phyloP scores from a whole-genome alignment of 2,888 invertebrate genomes.

The Gastracanthus pulcherrimus region DNA sequence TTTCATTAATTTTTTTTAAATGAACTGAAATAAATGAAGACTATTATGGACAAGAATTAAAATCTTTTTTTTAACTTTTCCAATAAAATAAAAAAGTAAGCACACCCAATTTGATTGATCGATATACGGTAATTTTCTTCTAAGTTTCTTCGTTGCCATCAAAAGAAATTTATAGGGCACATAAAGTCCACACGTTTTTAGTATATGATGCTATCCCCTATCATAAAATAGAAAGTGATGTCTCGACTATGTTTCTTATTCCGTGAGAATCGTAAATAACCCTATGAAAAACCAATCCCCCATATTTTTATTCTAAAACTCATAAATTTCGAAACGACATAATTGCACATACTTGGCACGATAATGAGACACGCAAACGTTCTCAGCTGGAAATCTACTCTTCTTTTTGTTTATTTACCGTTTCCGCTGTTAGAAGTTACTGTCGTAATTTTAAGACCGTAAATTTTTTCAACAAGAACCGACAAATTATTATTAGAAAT shows the following conservation, averaged over 20 bases:
- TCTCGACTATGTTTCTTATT: not conserved
- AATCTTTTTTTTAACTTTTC: too few species aligned
- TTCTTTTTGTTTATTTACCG: not conserved
- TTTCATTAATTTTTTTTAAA: too few species aligned
- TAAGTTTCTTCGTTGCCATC: not conserved
- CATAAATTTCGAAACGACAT: not conserved
- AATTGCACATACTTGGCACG: not conserved
- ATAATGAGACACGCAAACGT: not conserved
- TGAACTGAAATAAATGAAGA: too few species aligned
- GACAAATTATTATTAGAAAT: not conserved
- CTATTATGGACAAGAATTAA: too few species aligned
- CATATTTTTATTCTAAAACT: not conserved
- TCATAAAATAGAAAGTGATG: not conserved
- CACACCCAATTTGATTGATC: constrained; percentile 28
- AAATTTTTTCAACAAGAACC: not conserved
- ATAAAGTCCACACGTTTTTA: not conserved
- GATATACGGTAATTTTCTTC: constrained; percentile 18
- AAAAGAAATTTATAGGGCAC: not conserved
- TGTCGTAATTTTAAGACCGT: not conserved
- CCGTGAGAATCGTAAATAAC: not conserved
- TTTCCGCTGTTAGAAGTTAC: not conserved
- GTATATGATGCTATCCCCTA: not conserved
- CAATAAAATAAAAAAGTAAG: too few species aligned
- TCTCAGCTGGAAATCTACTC: not conserved
- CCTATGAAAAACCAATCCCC: not conserved